These are phyloP conservation scores for Tadarida brasiliensis DNA, from an alignment of 2,797 vertebrate species.

Conservation along the genomic window DNA sequence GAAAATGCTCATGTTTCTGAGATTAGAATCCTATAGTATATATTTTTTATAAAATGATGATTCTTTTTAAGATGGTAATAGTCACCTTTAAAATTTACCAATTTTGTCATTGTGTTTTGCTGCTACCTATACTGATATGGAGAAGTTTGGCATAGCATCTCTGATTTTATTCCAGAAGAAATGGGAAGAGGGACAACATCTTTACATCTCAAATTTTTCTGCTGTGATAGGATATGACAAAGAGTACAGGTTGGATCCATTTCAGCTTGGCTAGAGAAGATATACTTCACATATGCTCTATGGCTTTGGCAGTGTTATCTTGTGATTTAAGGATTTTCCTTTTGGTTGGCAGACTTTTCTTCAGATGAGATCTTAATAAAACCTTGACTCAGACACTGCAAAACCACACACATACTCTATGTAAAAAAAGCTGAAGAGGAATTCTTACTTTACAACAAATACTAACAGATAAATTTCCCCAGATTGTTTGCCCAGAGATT, in stretches of 20 bases:
- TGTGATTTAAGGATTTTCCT: slow-evolving; percentile 67
- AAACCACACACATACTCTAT: slow-evolving; percentile 1
- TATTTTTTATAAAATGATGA: neutral
- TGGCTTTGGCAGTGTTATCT: slow-evolving; percentile 56
- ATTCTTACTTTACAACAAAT: neutral
- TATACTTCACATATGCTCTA: slow-evolving; percentile 59
- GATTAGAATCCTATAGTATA: neutral
- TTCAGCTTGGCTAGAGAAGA: slow-evolving; percentile 53
- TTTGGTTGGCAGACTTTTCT: slow-evolving; percentile 46
- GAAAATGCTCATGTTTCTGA: neutral
- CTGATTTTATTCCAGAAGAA: slow-evolving; percentile 50
- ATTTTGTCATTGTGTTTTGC: neutral
- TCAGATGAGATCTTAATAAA: slow-evolving; percentile 68
- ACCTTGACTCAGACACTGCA: slow-evolving; percentile 34
- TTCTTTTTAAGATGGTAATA: slow-evolving; percentile 1
- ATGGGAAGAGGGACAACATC: slow-evolving; percentile 49
- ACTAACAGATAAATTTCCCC: slow-evolving; percentile 2
- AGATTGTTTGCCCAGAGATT: neutral
- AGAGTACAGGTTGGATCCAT: slow-evolving; percentile 12
- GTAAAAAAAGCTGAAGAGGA: neutral
- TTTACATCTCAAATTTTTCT: slow-evolving; percentile 60
- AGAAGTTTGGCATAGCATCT: neutral
- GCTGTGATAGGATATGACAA: slow-evolving; percentile 9
- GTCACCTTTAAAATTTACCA: neutral
- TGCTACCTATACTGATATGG: neutral